These are phyloP conservation scores for Rugalucina vietnamica DNA, from an alignment of 2,888 invertebrate genomes.

Conservation along the genomic window DNA sequence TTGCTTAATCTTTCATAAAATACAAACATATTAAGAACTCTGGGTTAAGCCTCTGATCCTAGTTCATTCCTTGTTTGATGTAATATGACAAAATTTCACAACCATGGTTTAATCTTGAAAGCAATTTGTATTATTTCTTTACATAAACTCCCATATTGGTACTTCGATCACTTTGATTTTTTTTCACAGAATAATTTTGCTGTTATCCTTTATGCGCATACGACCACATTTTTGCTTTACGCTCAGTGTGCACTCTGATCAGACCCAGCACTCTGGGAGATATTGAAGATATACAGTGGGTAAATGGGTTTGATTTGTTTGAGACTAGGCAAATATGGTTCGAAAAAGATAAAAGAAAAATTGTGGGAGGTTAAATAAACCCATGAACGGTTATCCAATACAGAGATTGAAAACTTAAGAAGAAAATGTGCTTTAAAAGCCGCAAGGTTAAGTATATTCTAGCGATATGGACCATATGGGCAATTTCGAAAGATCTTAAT, in stretches of 20 bases:
- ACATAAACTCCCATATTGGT: too few species aligned
- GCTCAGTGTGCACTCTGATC: too few species aligned
- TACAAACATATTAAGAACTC: too few species aligned
- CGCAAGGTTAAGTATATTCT: not conserved
- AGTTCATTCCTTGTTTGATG: not conserved
- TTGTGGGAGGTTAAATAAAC: constrained; percentile 10
- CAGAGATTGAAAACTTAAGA: not conserved
- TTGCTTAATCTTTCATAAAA: not conserved
- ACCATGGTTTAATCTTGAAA: not conserved
- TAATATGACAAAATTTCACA: constrained; percentile 11
- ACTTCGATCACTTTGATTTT: too few species aligned
- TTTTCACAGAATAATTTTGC: too few species aligned
- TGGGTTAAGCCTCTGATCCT: not conserved
- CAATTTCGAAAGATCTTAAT: not conserved
- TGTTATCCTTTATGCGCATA: too few species aligned
- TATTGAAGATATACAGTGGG: too few species aligned
- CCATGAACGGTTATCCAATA: constrained; percentile 9
- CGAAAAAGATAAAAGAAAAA: constrained; percentile 4
- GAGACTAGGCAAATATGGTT: not conserved
- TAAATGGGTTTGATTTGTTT: too few species aligned
- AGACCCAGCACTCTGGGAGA: too few species aligned
- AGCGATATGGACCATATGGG: not conserved
- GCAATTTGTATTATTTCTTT: too few species aligned
- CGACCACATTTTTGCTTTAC: too few species aligned
- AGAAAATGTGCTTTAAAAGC: constrained; percentile 6